These are phyloP conservation scores for Neotragus moschatus DNA, from an alignment of 2,113 vertebrate species.

Conservation along the genomic window DNA sequence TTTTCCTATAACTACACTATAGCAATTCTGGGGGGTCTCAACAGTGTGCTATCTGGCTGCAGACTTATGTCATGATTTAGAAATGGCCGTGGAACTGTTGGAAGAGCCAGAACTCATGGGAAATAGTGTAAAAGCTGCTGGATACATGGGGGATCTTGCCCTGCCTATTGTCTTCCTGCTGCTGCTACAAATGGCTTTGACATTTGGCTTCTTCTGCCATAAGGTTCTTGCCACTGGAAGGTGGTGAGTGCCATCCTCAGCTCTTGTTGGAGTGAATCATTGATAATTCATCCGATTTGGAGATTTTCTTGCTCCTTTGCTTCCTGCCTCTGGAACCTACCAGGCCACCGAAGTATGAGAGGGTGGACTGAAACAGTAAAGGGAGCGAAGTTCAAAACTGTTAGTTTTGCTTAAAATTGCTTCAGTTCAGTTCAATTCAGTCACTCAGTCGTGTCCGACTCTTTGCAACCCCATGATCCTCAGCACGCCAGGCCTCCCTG, in stretches of 20 bases:
- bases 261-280: not conserved
- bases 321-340: not conserved
- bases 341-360: not conserved
- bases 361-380: not conserved
- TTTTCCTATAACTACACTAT: not conserved
- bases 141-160: not conserved
- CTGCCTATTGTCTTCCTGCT: not conserved
- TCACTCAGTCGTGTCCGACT: accelerated
- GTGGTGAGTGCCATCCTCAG: not conserved
- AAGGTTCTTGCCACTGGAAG: not conserved
- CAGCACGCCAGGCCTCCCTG: not conserved
- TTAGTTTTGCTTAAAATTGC: not conserved
- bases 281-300: not conserved
- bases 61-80: not conserved
- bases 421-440: not conserved
- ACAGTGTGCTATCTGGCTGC: not conserved
- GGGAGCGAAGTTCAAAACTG: not conserved
- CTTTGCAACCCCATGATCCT: not conserved
- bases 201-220: not conserved
- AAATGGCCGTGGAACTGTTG: not conserved
- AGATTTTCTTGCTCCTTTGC: not conserved
- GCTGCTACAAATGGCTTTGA: not conserved
- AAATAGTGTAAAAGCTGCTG: not conserved
- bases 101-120: not conserved
- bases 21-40: not conserved